Conservation (phyloP, 2,888 invertebrate species). For the Hirtodrosophila histrioides region DNA sequence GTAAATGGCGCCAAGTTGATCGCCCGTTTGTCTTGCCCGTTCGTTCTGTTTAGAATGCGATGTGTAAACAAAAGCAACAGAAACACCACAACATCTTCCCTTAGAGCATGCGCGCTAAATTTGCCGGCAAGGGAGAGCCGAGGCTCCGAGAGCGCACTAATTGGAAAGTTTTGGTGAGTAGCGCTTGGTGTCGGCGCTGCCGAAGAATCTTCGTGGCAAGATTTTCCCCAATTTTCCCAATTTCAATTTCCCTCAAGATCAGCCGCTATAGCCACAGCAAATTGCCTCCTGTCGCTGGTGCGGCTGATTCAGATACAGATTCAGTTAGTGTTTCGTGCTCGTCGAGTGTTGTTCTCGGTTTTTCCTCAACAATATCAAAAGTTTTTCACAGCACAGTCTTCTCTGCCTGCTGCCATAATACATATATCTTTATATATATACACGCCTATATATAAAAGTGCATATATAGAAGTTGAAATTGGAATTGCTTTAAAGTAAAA, state of each 20-base stretch:
- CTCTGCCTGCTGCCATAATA: constrained; percentile 47
- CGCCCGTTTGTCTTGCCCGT: background rate
- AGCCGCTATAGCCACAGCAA: constrained; percentile 21
- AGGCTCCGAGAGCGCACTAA: constrained; percentile 13
- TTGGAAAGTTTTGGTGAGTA: constrained; percentile 28
- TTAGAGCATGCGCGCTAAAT: constrained; percentile 46
- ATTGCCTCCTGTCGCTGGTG: constrained; percentile 45
- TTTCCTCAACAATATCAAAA: constrained; percentile 82
- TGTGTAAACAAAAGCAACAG: constrained; percentile 59
- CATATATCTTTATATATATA: constrained; percentile 40
- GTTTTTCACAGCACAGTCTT: constrained; percentile 74
- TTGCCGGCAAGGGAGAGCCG: constrained; percentile 39
- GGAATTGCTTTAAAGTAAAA: constrained; percentile 51
- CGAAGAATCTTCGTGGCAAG: constrained; percentile 37
- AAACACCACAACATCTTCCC: constrained; percentile 10
- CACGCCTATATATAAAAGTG: constrained; percentile 54
- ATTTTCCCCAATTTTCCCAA: constrained; percentile 13
- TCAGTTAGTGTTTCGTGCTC: constrained; percentile 85
- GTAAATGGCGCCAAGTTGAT: constrained; percentile 10
- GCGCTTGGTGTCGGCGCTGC: constrained; percentile 7
- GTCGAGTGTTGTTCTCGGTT: constrained; percentile 85
- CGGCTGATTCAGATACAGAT: constrained; percentile 9
- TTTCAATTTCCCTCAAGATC: constrained; percentile 45
- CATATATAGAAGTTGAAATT: constrained; percentile 64
- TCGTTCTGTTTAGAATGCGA: constrained; percentile 58